Evolutionary conservation across 1,140 invertebrate genomes (phyloP), one percentile per base, ranked within the genome.

Genomic region (Drosophila pseudoananassae): DNA sequence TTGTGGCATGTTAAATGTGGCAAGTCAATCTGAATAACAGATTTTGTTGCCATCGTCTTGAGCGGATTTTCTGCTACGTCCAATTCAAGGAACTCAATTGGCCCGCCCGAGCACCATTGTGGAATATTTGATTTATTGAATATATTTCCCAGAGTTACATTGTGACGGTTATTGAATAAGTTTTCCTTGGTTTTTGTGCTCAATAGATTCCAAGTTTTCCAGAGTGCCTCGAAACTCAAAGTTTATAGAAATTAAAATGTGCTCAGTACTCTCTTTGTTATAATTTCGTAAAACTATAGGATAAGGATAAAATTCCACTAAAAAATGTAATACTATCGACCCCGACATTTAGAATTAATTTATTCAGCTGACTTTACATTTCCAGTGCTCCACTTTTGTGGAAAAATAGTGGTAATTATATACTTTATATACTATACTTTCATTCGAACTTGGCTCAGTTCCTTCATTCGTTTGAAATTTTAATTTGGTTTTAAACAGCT

Each of bases 21-120:
- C 78, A 82, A 78, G 65, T 76, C 61, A 76, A 80, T 64, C 72
- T 72, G 66, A 56, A 64, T 77, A 71, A 76, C 50, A 66, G 72
- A 66, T 66, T 66, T 55, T 76, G 23, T 58, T 65, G 33, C 20
- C 49, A 53, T 56, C 60, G 38, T 52, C 52, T 36, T 64, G n/a
- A 52, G 50, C 49, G 25, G 33, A 64, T 51, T 51, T 50, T 23
- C 40, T 14, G 47, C 65, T 66, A 47, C 20, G 31, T 47, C 8
- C 50, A 31, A 15, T 47, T 36, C 50, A 68, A 54, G 61, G 23
- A 68, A 68, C 29, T 66, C 50, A 31, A 69, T 68, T 20, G 50
- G 33, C 63, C 63, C 33, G 25, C 63, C 63, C 33, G 25, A 9
- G 23, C 49, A 40, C 17, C 10, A 14, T 50, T 65, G 10, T 40